These are phyloP conservation scores for Panzeria rudis DNA, from an alignment of 2,888 invertebrate genomes.

Conservation along the genomic window DNA sequence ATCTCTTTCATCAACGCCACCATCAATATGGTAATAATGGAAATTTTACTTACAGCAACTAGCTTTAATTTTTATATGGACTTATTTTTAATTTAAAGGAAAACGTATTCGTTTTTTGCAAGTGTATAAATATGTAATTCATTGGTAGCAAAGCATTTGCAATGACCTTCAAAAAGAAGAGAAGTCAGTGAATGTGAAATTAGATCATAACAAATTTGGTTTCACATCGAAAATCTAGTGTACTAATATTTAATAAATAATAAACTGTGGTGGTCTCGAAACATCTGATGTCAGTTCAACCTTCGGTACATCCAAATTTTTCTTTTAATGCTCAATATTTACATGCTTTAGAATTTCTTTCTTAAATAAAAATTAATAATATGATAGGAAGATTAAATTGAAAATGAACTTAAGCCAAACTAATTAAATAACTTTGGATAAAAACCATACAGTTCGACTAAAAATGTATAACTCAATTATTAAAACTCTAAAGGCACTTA, in stretches of 20 bases:
- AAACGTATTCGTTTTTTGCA: neutral
- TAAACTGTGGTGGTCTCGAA: too few relatives aligned
- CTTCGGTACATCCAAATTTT: too few relatives aligned
- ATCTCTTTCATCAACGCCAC: constrained; percentile 41
- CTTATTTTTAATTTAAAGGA: constrained; percentile 23
- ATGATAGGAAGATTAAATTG: too few relatives aligned
- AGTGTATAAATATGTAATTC: constrained; percentile 12
- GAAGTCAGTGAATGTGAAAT: neutral
- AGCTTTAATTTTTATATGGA: constrained; percentile 17
- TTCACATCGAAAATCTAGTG: neutral
- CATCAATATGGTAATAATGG: constrained; percentile 32
- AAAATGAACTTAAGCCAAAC: too few relatives aligned
- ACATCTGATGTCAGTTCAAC: too few relatives aligned
- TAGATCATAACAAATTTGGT: neutral
- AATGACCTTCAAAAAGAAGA: constrained; percentile 26
- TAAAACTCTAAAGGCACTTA: too few relatives aligned
- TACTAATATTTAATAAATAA: neutral
- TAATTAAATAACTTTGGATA: too few relatives aligned
- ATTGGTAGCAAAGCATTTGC: constrained; percentile 18
- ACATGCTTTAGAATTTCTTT: too few relatives aligned
- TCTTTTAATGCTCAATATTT: too few relatives aligned
- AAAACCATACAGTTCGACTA: too few relatives aligned
- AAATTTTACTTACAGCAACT: constrained; percentile 27
- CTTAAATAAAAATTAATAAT: too few relatives aligned
- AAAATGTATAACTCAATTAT: too few relatives aligned